Base-by-base conservation (phyloP, 2,113 vertebrate genomes). In the Saccopteryx leptura region DNA sequence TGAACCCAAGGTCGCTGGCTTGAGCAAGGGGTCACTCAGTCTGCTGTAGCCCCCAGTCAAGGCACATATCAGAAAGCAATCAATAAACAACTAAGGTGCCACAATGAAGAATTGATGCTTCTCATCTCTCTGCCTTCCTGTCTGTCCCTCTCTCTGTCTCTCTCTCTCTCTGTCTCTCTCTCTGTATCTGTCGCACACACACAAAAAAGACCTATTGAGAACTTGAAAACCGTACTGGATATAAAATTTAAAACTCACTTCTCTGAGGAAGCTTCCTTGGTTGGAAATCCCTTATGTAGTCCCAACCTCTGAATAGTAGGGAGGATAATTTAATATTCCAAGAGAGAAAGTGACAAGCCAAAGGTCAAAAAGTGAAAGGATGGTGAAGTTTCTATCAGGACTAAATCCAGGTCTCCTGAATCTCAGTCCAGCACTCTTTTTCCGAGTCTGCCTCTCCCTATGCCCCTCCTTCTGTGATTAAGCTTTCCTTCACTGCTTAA, bases 171-270 rank as follows among this genome's bases (percentile, higher is more conserved):
- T 39, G 39, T 39, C 39, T 39, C 39, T 39, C 39, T 39, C 39
- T 39, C 39, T 39, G 39, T 39, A 39, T 39, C 39, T 39, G 39
- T 39, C 39, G 3, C 39, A 39, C 39, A 39, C 39, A 39, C 39
- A 3, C 39, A 39, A 39, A 39, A 39, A 39, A 39, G 2, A 39
- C 56, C 24, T 69, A 68, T 0, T 71, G 52, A 61, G 18, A 95
- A 84, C 31, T 76, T 83, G 52, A 86, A 65, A 84, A 63, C 11
- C 10, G 90, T 23, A 71, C 3, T 76, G 48, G 12, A 80, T 84
- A 71, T 90, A 75, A 90, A 92, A 65, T 78, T 69, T 92, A 54
- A 86, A 96, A 91, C 61, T 81, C 26, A 33, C 5, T 83, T 92
- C 46, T 92, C 94, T 12, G 8, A 90, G 65, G 58, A 96, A 61